Conservation (phyloP, 2,797 vertebrate genomes). For the Schizothorax lantsangensis region DNA sequence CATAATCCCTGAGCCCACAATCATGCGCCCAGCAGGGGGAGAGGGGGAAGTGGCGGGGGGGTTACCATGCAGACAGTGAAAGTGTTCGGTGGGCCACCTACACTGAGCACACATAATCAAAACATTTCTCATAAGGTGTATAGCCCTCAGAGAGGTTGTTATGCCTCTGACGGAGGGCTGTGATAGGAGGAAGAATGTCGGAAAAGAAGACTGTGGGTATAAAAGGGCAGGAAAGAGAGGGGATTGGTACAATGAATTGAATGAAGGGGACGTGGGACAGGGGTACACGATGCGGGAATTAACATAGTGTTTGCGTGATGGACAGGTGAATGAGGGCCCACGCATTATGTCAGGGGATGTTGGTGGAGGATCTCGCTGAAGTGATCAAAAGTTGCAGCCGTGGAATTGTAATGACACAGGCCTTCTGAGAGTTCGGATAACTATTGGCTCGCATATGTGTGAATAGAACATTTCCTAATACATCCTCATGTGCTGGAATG, state of each 20-base stretch:
- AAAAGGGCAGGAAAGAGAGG: constrained; percentile 54
- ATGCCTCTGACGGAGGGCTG: constrained; percentile 49
- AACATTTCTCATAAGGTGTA: constrained; percentile 68
- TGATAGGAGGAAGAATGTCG: constrained; percentile 47
- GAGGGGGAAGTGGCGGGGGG: constrained; percentile 69
- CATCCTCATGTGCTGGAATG: constrained; percentile 39
- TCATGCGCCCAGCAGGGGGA: constrained; percentile 77
- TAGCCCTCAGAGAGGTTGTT: constrained; percentile 47
- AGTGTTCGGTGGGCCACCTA: constrained; percentile 76
- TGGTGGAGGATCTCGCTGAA: constrained; percentile 50
- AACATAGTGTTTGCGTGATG: constrained; percentile 63
- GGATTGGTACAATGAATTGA: constrained; percentile 52
- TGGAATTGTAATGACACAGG: constrained; percentile 61
- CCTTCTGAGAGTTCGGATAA: constrained; percentile 37
- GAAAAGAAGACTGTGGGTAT: constrained; percentile 57
- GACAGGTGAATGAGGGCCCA: constrained; percentile 54
- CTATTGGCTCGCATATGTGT: constrained; percentile 40
- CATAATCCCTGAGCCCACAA: constrained; percentile 81
- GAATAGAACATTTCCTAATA: constrained; percentile 47
- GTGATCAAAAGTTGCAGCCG: constrained; percentile 61
- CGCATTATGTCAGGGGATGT: constrained; percentile 47
- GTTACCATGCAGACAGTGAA: constrained; percentile 69
- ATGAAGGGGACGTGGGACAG: constrained; percentile 60
- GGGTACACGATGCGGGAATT: constrained; percentile 64
- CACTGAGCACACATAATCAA: constrained; percentile 71